Conservation (phyloP, 2,888 invertebrate species). For the Drosophila kokeensis region DNA sequence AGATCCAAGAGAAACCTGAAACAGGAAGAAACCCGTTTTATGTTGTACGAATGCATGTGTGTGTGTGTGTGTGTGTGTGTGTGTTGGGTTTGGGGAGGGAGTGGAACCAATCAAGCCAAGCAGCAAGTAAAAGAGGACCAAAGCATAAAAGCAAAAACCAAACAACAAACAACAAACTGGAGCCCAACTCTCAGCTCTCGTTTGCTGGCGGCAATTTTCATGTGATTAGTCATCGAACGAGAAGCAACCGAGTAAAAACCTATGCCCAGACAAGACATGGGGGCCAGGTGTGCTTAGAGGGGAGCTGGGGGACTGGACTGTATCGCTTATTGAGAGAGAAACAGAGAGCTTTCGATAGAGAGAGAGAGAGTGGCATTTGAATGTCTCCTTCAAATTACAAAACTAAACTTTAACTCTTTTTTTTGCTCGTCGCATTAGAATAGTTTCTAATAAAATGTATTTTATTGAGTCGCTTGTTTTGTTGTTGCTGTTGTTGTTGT, state of each 20-base stretch:
- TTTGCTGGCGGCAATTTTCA: conserved; percentile 70
- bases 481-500: background rate
- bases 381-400: conserved; percentile 5
- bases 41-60: conserved; percentile 12
- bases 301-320: background rate
- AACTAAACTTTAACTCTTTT: conserved; percentile 14
- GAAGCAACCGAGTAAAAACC: conserved; percentile 32
- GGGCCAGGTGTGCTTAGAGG: background rate
- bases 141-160: conserved; percentile 49
- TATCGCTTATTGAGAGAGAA: background rate
- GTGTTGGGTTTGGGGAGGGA: conserved; percentile 41
- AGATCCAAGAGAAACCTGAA: conserved; percentile 60
- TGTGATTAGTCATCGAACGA: conserved; percentile 74
- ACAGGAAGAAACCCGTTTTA: conserved; percentile 72
- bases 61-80: conserved; percentile 24
- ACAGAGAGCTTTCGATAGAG: conserved; percentile 1
- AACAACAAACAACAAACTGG: conserved; percentile 45
- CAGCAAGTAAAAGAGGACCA: conserved; percentile 67
- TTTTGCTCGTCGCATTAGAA: conserved; percentile 51
- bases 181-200: conserved; percentile 37
- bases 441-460: conserved; percentile 48
- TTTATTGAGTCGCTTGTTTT: conserved; percentile 37
- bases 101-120: conserved; percentile 74
- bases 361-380: conserved; percentile 6
- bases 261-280: conserved; percentile 17